Evolutionary conservation across 2,888 invertebrate genomes (phyloP).

Genomic region (Sesia bembeciformis): DNA sequence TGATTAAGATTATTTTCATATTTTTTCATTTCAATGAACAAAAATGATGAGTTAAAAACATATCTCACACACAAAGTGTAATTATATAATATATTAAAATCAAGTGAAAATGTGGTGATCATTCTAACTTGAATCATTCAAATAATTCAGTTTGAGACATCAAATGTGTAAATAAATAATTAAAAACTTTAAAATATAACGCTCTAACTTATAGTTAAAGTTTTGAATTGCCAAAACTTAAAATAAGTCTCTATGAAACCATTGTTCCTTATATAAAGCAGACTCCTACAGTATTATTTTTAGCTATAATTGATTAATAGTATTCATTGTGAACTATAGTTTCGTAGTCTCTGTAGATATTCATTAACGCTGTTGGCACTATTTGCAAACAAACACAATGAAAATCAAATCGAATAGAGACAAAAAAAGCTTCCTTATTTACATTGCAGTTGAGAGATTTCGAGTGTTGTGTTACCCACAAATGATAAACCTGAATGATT

Average conservation of each 20-base stretch:
- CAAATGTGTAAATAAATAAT: slow-evolving; percentile 58
- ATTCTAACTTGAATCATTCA: slow-evolving; percentile 24
- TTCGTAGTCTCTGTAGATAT: slow-evolving; percentile 37
- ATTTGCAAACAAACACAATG: slow-evolving; percentile 62
- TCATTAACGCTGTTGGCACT: slow-evolving; percentile 61
- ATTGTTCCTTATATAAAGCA: slow-evolving; percentile 15
- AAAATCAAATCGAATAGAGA: slow-evolving; percentile 49
- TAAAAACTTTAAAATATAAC: slow-evolving; percentile 53
- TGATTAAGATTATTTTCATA: slow-evolving; percentile 42
- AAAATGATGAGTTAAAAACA: slow-evolving; percentile 40
- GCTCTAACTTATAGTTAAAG: slow-evolving; percentile 74
- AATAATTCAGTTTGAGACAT: slow-evolving; percentile 46
- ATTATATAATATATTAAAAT: slow-evolving; percentile 22
- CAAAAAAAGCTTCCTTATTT: slow-evolving; percentile 38
- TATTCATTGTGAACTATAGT: slow-evolving; percentile 13
- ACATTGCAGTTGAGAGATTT: slow-evolving; percentile 18
- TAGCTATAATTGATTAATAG: slow-evolving; percentile 15
- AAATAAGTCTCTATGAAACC: slow-evolving; percentile 59
- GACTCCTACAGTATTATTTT: slow-evolving; percentile 24
- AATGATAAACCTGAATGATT: slow-evolving; percentile 22
- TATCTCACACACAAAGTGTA: slow-evolving; percentile 60
- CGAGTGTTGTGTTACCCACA: not conserved
- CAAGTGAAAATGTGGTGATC: slow-evolving; percentile 20
- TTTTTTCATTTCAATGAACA: slow-evolving; percentile 52
- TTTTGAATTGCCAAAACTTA: slow-evolving; percentile 72